These are phyloP conservation scores for Chalcis sispes DNA, from an alignment of 2,888 invertebrate genomes.

Conservation along the genomic window DNA sequence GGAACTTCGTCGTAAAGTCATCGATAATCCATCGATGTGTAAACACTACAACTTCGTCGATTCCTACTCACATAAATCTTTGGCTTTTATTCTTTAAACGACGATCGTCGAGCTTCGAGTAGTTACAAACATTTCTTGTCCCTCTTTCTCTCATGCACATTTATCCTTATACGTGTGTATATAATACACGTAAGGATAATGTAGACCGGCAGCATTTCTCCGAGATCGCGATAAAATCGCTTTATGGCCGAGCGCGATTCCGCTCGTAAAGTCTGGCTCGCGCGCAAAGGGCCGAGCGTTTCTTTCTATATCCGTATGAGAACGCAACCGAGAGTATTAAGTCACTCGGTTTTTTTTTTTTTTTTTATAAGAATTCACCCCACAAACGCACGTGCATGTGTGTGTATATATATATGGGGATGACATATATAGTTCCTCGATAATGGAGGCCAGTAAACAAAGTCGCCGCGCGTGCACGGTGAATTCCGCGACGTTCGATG, in stretches of 20 bases:
- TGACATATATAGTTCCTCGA: not conserved
- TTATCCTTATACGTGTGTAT: not conserved
- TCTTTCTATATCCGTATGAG: too few relatives aligned
- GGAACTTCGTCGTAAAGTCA: slow-evolving; percentile 10
- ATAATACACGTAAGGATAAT: not conserved
- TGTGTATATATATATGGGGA: too few relatives aligned
- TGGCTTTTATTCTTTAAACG: not conserved
- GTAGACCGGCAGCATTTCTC: not conserved
- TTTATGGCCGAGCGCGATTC: slow-evolving; percentile 39
- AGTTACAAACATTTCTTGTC: not conserved
- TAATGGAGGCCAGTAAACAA: slow-evolving; percentile 22
- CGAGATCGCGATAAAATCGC: slow-evolving; percentile 38
- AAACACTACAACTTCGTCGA: slow-evolving; percentile 12
- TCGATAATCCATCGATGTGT: slow-evolving; percentile 15
- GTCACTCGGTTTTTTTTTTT: too few relatives aligned
- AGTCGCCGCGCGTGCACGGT: slow-evolving; percentile 1
- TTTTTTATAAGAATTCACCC: too few relatives aligned
- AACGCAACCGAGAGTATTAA: slow-evolving; percentile 7
- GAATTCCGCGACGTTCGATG: slow-evolving; percentile 27
- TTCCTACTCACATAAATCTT: not conserved
- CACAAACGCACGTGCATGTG: too few relatives aligned
- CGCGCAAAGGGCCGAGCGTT: not conserved
- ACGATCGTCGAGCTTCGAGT: not conserved
- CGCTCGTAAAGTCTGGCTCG: slow-evolving; percentile 45
- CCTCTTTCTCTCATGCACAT: not conserved